Percentiles rank a stretch among this genome's conserved stretches.
These are phyloP conservation scores for Glossosoma conforme DNA, from an alignment of 1,140 invertebrate species.

Conservation along the genomic window DNA sequence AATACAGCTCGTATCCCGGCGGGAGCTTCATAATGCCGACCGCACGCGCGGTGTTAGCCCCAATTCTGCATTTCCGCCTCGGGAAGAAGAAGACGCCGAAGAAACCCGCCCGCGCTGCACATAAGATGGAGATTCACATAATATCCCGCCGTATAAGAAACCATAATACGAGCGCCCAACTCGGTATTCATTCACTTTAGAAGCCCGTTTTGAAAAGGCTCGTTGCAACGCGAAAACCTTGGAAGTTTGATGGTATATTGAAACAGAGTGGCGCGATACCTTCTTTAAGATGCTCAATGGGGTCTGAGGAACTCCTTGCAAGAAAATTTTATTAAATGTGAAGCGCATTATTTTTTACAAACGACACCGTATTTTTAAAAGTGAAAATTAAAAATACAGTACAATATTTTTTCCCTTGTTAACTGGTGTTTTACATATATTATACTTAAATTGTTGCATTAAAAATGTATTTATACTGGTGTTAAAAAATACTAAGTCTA, in stretches of 20 bases:
- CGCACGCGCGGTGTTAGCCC: conserved; percentile 1
- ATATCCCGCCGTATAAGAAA: neutral
- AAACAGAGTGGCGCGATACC: too few relatives aligned
- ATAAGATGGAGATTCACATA: neutral
- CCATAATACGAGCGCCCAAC: neutral
- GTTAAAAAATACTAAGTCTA: too few relatives aligned
- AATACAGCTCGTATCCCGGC: conserved; percentile 1
- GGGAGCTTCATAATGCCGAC: conserved; percentile 8
- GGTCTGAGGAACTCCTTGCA: too few relatives aligned
- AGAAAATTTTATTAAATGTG: too few relatives aligned
- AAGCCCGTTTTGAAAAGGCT: neutral
- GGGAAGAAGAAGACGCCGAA: neutral
- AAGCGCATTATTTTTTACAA: too few relatives aligned
- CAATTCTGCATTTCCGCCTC: neutral
- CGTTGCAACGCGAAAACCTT: neutral
- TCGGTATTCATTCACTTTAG: neutral
- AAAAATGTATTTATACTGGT: too few relatives aligned
- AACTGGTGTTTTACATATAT: too few relatives aligned
- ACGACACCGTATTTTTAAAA: too few relatives aligned
- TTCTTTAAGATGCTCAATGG: too few relatives aligned
- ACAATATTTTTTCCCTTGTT: too few relatives aligned
- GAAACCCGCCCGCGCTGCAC: neutral
- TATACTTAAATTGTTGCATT: too few relatives aligned
- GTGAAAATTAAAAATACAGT: too few relatives aligned
- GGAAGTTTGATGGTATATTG: conserved; percentile 3